Evolutionary conservation across 1,140 invertebrate species (phyloP), one percentile per base, ranked within the genome.

Genomic region (Aporrectodea caliginosa): DNA sequence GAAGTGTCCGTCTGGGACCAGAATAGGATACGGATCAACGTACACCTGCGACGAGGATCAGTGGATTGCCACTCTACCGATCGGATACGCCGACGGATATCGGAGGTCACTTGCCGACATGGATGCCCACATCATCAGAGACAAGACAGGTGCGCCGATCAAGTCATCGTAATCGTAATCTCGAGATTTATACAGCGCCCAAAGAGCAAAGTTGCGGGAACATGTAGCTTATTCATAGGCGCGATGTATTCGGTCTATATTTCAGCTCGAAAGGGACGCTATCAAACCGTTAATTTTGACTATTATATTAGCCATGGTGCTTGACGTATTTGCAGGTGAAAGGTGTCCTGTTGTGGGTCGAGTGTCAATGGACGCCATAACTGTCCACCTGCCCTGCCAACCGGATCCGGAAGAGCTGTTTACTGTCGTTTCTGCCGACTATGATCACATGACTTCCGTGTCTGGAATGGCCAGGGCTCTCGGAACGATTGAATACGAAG

Each of bases 81-180:
- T 84, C 31, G 84, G 84, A 16, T 84, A 84, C 72, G 84, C 83
- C 30, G 84, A 84, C 75, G 84, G 84, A 58, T 84, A 82, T 78
- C 82, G 74, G 27, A 78, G 84, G 43, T 77, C 75, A 22, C 34
- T 84, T 29, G 82, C 81, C 33, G 73, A 76, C 29, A 79, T 78
- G 35, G 22, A 58, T 6, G 81, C 81, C n/a, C 73, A 1, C 30
- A 31, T 79, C 2, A 33, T 84, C 16, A 79, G 82, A 30, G 71
- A 77, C 29, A 73, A 69, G 70, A 73, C 81, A 29, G 83, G 83
- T 84, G n/a, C n/a, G n/a, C n/a, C n/a, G n/a, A n/a, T n/a, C n/a
- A n/a, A n/a, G n/a, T n/a, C n/a, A n/a, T n/a, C n/a, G n/a, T n/a
- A n/a, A n/a, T n/a, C n/a, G n/a, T n/a, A n/a, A n/a, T n/a, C n/a